These are phyloP conservation scores for Ophioninae sp. DNA, from an alignment of 2,888 invertebrate species.

Conservation along the genomic window DNA sequence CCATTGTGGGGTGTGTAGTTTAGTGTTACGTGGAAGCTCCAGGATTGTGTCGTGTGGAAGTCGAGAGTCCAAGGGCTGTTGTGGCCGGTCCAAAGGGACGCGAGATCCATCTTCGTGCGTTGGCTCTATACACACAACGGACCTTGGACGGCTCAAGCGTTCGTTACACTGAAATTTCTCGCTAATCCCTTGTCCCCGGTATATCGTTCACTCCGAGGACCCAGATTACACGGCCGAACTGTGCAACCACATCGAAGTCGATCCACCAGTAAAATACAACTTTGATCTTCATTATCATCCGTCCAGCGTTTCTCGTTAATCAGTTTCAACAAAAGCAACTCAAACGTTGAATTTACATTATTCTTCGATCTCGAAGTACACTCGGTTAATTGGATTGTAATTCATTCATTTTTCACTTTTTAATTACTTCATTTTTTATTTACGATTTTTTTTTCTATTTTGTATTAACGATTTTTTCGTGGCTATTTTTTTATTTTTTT, in stretches of 20 bases:
- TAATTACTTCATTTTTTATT: too few species aligned
- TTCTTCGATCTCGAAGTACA: too few species aligned
- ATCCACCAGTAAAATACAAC: neutral
- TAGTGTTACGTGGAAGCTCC: too few species aligned
- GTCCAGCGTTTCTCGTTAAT: neutral
- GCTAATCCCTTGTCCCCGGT: slow-evolving; percentile 3
- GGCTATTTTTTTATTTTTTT: too few species aligned
- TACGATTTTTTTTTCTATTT: too few species aligned
- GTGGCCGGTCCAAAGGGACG: slow-evolving; percentile 49
- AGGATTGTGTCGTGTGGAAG: slow-evolving; percentile 43
- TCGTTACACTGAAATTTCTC: slow-evolving; percentile 27
- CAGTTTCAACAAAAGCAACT: too few species aligned
- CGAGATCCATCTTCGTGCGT: slow-evolving; percentile 42
- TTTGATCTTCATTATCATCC: neutral
- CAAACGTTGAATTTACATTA: too few species aligned
- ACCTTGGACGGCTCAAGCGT: neutral
- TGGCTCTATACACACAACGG: neutral
- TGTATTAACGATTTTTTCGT: too few species aligned
- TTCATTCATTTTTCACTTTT: too few species aligned
- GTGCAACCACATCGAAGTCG: neutral
- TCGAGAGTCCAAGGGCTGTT: slow-evolving; percentile 39
- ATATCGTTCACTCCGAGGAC: neutral
- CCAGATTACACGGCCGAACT: neutral
- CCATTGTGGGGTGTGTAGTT: slow-evolving; percentile 65
- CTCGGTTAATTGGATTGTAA: too few species aligned